Percentiles rank a stretch among this genome's conserved stretches.
phyloP scores from a whole-genome alignment of 2,113 vertebrate species.

The Toxostoma redivivum region DNA sequence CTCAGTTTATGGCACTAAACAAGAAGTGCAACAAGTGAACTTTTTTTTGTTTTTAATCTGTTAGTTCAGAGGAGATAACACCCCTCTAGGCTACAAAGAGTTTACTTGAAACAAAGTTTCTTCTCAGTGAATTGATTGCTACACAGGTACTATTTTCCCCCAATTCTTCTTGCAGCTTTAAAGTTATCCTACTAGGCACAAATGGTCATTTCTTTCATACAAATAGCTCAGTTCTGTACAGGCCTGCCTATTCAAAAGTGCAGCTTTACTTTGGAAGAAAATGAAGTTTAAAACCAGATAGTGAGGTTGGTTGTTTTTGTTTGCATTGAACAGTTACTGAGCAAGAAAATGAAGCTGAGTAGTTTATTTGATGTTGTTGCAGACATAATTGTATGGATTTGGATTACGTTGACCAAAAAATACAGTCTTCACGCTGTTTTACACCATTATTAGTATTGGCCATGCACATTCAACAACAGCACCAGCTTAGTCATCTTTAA shows the following conservation, averaged over 20 bases:
- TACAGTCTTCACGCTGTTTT: not conserved
- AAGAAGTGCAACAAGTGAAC: not conserved
- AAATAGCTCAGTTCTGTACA: not conserved
- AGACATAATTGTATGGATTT: not conserved
- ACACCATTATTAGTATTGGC: not conserved
- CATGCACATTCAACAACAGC: not conserved
- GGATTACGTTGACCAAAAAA: not conserved
- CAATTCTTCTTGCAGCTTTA: not conserved
- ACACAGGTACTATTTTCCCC: accelerated
- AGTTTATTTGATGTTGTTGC: conserved; percentile 54
- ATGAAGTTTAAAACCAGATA: not conserved
- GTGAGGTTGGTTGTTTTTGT: not conserved
- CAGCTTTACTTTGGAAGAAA: not conserved
- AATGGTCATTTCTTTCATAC: not conserved
- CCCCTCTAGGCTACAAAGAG: accelerated
- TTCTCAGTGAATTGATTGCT: not conserved
- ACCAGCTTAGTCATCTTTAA: conserved; percentile 72
- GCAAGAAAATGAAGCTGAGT: not conserved
- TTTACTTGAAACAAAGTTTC: not conserved
- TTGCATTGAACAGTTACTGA: not conserved
- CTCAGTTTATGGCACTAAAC: not conserved
- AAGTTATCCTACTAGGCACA: not conserved
- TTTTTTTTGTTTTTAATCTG: not conserved
- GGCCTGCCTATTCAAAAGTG: not conserved
- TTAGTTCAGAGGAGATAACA: not conserved